phyloP scores from a whole-genome alignment of 2,888 invertebrate genomes.

The Pristionchus fissidentatus region DNA sequence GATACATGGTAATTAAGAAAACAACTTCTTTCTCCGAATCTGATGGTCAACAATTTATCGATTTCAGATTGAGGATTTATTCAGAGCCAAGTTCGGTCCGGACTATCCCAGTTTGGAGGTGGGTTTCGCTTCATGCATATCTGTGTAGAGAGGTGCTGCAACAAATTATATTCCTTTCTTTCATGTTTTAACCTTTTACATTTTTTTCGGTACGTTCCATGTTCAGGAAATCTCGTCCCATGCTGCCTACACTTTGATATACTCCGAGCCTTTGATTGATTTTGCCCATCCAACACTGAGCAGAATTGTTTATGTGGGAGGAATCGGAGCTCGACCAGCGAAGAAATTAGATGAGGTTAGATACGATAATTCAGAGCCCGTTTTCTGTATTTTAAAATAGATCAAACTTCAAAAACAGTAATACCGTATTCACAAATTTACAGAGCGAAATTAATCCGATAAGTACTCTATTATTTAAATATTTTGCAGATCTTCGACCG shows the following conservation, averaged over 20 bases:
- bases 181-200: no score
- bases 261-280: conserved; percentile 31
- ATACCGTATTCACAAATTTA: no score
- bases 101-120: conserved; percentile 27
- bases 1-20: background rate
- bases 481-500: background rate
- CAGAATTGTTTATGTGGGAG: conserved; percentile 2
- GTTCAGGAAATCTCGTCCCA: conserved; percentile 20
- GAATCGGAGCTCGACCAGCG: conserved; percentile 11
- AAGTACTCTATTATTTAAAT: background rate
- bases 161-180: background rate
- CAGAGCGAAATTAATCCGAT: no score
- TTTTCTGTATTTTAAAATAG: background rate
- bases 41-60: background rate
- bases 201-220: no score
- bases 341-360: conserved; percentile 20
- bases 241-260: conserved; percentile 10
- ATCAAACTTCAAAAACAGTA: background rate
- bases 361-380: no score
- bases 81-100: background rate
- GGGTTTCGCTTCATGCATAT: background rate
- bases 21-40: background rate
- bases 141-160: no score
- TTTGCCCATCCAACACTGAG: conserved; percentile 35
- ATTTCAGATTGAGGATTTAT: background rate